A percentile compares a stretch with the other conserved stretches of the same genome.
Conservation (phyloP, 37 sponge, comb jelly and placozoan genomes). For the Diacarnus erythraeanus region DNA sequence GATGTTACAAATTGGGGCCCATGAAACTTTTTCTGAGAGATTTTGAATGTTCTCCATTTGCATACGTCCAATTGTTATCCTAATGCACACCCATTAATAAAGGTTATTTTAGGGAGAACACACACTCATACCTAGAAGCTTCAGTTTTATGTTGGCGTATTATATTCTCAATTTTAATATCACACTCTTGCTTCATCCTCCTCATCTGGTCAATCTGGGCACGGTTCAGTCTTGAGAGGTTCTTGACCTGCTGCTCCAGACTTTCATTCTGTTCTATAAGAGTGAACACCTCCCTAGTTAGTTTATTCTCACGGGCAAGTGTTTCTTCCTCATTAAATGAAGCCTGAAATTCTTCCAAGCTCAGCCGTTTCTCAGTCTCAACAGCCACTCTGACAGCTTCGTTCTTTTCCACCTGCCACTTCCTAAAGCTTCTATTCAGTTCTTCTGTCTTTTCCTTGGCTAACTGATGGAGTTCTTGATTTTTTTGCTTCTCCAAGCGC, state of each 20-base stretch:
- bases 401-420: conserved; percentile 42
- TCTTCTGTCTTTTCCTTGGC: conserved; percentile 63
- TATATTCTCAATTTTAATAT: conserved; percentile 36
- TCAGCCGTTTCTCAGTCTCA: conserved; percentile 32
- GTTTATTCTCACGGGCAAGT: conserved; percentile 32
- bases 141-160: conserved; percentile 56
- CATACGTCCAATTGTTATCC: no score
- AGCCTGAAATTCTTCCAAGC: conserved; percentile 21
- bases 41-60: no score
- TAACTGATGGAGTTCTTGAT: conserved; percentile 40
- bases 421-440: conserved; percentile 38
- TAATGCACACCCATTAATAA: no score
- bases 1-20: no score
- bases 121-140: conserved; percentile 43
- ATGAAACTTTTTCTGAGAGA: no score
- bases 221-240: conserved; percentile 48
- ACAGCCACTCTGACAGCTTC: conserved; percentile 33
- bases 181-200: conserved; percentile 60
- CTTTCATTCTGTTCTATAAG: conserved; percentile 52
- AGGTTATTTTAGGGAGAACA: no score
- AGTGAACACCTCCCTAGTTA: conserved; percentile 62
- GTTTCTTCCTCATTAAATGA: conserved; percentile 30
- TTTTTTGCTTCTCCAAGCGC: conserved; percentile 39
- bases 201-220: conserved; percentile 54
- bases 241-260: conserved; percentile 46